Conservation (phyloP, 2,113 vertebrate genomes). For the Patagioenas fasciata region DNA sequence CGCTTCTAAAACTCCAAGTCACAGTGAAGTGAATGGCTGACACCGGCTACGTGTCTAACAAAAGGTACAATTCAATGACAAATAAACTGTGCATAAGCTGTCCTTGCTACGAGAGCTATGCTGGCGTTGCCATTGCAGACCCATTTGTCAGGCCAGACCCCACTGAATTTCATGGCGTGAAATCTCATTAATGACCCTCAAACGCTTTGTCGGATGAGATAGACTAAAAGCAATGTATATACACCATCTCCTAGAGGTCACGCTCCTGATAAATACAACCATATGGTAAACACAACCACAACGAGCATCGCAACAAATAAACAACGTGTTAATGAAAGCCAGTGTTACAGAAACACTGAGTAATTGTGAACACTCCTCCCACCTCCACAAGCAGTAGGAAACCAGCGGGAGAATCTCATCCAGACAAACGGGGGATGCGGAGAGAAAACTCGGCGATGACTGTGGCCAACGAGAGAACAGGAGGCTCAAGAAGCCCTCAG, state of each 20-base stretch:
- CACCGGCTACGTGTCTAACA: not conserved
- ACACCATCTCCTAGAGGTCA: not conserved
- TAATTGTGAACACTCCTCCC: not conserved
- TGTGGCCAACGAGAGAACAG: not conserved
- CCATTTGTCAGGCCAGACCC: not conserved
- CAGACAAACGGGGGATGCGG: not conserved
- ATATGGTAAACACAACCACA: not conserved
- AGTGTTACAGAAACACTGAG: not conserved
- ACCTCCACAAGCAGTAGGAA: not conserved
- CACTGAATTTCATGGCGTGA: not conserved
- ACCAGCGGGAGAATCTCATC: not conserved
- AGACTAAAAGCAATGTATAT: not conserved
- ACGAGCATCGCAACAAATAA: not conserved
- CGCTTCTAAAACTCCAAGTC: not conserved
- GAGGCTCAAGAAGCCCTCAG: not conserved
- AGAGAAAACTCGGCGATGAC: not conserved
- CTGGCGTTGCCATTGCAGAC: not conserved
- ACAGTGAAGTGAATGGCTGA: fast-evolving
- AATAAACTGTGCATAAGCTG: not conserved
- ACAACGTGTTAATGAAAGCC: not conserved
- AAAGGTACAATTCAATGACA: not conserved
- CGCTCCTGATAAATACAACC: not conserved
- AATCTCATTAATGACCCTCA: not conserved
- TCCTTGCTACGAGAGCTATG: not conserved
- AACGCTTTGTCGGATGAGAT: not conserved